Percentiles rank a stretch among this genome's conserved stretches.
These are phyloP conservation scores for Ascidia mentula DNA, from an alignment of 23 tunicate genomes.

Conservation along the genomic window DNA sequence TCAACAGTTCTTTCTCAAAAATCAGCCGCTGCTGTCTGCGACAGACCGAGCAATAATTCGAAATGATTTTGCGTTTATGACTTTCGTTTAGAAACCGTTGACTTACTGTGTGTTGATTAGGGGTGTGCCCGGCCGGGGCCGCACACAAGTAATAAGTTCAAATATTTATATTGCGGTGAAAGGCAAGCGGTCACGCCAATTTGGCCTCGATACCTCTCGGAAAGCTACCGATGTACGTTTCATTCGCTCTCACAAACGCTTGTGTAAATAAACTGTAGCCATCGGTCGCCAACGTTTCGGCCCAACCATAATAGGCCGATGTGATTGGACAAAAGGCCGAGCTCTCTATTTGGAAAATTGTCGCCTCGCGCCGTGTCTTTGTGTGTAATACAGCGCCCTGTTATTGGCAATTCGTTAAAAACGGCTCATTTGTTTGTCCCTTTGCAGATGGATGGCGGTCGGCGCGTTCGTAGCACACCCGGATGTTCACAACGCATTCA, in stretches of 20 bases:
- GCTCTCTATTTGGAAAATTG: neutral
- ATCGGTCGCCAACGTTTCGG: neutral
- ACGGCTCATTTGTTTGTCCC: too few species aligned
- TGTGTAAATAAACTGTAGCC: slow-evolving; percentile 9
- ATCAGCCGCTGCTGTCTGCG: too few species aligned
- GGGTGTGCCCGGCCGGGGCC: neutral
- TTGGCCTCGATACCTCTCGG: neutral
- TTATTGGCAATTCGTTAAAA: too few species aligned
- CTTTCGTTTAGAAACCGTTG: slow-evolving; percentile 6
- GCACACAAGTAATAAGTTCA: neutral
- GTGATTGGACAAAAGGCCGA: neutral
- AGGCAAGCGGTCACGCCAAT: slow-evolving; percentile 8
- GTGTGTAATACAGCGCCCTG: neutral
- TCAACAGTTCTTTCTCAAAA: too few species aligned
- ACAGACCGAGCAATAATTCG: too few species aligned
- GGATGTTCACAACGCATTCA: too few species aligned
- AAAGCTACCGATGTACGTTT: neutral
- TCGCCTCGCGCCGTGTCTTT: neutral
- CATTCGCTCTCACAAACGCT: neutral
- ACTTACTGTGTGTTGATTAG: slow-evolving; percentile 1
- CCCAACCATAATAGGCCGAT: neutral
- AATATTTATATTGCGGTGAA: neutral
- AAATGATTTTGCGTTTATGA: too few species aligned
- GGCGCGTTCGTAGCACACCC: too few species aligned
- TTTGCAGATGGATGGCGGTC: too few species aligned